These are phyloP conservation scores for Thymelicus sylvestris DNA, from an alignment of 2,888 invertebrate genomes.

Conservation along the genomic window DNA sequence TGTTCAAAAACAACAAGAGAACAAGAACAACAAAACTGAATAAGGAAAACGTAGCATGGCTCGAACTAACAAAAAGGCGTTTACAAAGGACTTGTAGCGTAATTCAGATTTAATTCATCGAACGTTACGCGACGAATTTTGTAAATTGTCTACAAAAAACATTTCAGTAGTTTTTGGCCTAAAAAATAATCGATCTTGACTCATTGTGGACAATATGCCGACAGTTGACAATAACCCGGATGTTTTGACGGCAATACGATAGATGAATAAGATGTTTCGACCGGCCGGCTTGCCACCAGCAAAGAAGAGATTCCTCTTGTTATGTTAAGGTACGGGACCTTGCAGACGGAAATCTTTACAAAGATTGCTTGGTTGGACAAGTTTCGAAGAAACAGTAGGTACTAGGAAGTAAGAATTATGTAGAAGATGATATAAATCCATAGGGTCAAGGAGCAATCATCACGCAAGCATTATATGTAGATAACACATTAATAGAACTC, in stretches of 20 bases:
- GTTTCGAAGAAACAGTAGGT: too few relatives aligned
- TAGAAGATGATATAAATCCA: too few relatives aligned
- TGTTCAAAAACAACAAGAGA: background rate
- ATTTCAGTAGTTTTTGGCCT: background rate
- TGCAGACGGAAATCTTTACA: too few relatives aligned
- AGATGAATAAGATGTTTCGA: too few relatives aligned
- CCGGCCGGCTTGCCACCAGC: too few relatives aligned
- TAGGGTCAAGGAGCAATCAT: too few relatives aligned
- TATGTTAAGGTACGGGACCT: too few relatives aligned
- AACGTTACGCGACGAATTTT: slow-evolving; percentile 9
- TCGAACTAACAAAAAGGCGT: slow-evolving; percentile 10
- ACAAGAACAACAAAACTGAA: background rate
- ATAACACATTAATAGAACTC: too few relatives aligned
- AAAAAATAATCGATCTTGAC: slow-evolving; percentile 1
- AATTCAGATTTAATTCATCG: slow-evolving; percentile 7
- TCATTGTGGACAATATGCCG: background rate
- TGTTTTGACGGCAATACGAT: background rate
- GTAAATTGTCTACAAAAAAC: slow-evolving; percentile 7
- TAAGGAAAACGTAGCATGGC: slow-evolving; percentile 7
- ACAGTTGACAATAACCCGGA: background rate
- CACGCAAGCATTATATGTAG: too few relatives aligned
- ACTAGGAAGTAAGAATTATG: too few relatives aligned
- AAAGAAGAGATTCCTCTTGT: too few relatives aligned
- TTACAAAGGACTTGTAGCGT: slow-evolving; percentile 11
- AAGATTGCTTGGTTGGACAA: too few relatives aligned